These are phyloP conservation scores for Podilymbus podiceps DNA, from an alignment of 2,113 vertebrate species.

Conservation along the genomic window DNA sequence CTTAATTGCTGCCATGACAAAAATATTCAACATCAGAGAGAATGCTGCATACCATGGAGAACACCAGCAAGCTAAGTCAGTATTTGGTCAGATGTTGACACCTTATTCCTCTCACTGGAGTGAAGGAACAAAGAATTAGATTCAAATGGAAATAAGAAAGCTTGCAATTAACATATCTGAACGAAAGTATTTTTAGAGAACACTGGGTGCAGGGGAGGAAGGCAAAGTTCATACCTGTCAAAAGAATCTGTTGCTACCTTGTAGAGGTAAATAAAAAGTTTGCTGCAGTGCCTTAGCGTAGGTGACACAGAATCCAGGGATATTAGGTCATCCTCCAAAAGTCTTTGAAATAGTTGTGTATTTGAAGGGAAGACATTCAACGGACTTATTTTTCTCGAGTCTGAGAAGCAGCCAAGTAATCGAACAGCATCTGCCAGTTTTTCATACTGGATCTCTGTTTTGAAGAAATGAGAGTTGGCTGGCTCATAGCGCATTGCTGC, in stretches of 20 bases:
- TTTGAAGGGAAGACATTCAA: slow-evolving; percentile 88
- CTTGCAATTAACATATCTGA: background rate
- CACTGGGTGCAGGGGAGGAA: accelerated
- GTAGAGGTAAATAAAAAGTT: slow-evolving; percentile 97
- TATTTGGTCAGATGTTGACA: background rate
- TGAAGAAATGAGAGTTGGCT: slow-evolving; percentile 97
- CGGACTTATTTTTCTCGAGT: slow-evolving; percentile 87
- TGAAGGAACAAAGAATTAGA: background rate
- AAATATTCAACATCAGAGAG: background rate
- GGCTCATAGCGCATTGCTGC: slow-evolving; percentile 98
- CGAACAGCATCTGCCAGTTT: slow-evolving; percentile 96
- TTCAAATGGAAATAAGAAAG: background rate
- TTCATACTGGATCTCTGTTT: slow-evolving; percentile 97
- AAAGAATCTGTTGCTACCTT: slow-evolving; percentile 98
- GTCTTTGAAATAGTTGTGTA: slow-evolving; percentile 91
- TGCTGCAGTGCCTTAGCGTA: slow-evolving; percentile 92
- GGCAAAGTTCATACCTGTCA: slow-evolving; percentile 84
- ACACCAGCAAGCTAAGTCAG: background rate
- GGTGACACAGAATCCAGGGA: slow-evolving; percentile 86
- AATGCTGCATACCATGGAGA: background rate
- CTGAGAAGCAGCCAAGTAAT: slow-evolving; percentile 95
- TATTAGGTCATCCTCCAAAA: slow-evolving; percentile 88
- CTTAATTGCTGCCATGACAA: background rate
- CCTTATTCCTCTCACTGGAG: background rate
- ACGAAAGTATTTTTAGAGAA: background rate